phyloP scores from a whole-genome alignment of 2,888 invertebrate species.

The Caenorhabditis sinica region DNA sequence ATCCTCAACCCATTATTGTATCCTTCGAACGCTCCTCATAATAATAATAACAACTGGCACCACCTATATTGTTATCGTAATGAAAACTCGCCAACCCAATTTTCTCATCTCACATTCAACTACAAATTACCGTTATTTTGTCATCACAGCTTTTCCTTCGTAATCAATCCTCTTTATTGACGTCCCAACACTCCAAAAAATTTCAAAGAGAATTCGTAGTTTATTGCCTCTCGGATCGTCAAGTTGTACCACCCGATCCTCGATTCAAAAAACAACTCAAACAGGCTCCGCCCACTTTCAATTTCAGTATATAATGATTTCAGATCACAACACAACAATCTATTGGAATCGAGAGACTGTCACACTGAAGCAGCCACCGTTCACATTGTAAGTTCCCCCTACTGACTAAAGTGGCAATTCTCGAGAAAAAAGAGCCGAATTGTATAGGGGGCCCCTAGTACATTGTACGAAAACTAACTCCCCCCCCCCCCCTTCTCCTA shows the following conservation, averaged over 20 bases:
- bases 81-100: not conserved
- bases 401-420: not conserved
- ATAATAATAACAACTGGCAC: constrained; percentile 5
- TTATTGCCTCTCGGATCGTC: constrained; percentile 20
- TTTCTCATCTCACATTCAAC: not conserved
- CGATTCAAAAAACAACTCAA: not conserved
- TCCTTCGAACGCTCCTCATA: not conserved
- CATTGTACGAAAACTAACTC: constrained; percentile 28
- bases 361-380: constrained; percentile 63
- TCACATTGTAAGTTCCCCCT: constrained; percentile 49
- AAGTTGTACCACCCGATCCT: constrained; percentile 28
- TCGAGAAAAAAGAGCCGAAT: constrained; percentile 1
- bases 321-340: constrained; percentile 28
- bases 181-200: not conserved
- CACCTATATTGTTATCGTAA: constrained; percentile 5
- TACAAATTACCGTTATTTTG: constrained; percentile 42
- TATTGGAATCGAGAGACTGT: not conserved
- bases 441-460: constrained; percentile 39
- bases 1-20: not conserved
- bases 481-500: not conserved
- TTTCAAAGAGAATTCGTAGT: not conserved
- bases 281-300: not conserved
- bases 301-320: constrained; percentile 18
- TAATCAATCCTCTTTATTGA: constrained; percentile 9
- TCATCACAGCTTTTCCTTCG: not conserved